Base-by-base conservation (phyloP, 2,113 vertebrate genomes). In the Cisticola juncidis region DNA sequence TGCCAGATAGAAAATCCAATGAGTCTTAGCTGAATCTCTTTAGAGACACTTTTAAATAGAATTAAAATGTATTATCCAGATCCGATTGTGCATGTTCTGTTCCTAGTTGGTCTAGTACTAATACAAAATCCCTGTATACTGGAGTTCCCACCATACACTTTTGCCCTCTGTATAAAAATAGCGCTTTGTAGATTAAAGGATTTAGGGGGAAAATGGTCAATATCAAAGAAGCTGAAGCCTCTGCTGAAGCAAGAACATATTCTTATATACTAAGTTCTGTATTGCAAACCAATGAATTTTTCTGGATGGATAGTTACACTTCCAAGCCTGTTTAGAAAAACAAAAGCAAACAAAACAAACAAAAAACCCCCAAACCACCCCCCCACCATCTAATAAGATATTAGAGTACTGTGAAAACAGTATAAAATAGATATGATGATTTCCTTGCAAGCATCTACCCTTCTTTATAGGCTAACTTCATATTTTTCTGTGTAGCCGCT, bases 41-140 rank as follows among this genome's bases (percentile, higher is more conserved):
- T 95, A 94, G 76, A 77, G 56, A 82, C 92, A 96, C 62, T 95
- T 88, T 86, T 74, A 96, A 97, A 95, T 87, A 87, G 94, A 92
- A 96, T 91, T 97, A 91, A 95, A 95, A 88, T 60, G 70, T 88
- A 94, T 96, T 96, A 95, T 85, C 72, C 72, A 85, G 90, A 93
- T 96, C 96, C 81, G 84, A 90, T 92, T 96, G 89, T 92, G 90
- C 70, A 66, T 93, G 80, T 95, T 86, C 92, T 95, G 73, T 79
- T 92, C 83, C 84, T 83, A 77, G 79, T 87, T 94, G 84, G 38
- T 94, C 86, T 84, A 72, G 69, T 61, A 88, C 86, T 96, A 94
- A 82, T 73, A 88, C 36, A 79, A 94, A 93, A 90, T 91, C 92
- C 86, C 86, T 56, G 33, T 81, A 54, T 81, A 83, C 86, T 53